phyloP scores from a whole-genome alignment of 35 echinoderm and acorn worm genomes.

The Strongylocentrotus purpuratus region DNA sequence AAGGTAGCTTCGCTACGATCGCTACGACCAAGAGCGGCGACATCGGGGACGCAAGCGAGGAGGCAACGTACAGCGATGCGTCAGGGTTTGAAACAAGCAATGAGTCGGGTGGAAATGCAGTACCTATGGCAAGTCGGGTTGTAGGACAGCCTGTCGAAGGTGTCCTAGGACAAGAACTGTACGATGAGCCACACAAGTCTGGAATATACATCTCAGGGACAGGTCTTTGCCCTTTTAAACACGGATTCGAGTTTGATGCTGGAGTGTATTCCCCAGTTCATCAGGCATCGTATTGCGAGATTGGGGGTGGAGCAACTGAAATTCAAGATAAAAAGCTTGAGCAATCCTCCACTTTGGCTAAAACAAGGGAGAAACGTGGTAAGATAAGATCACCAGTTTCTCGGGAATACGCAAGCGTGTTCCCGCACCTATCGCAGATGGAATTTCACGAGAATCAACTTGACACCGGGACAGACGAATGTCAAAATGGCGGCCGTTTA shows the following conservation, averaged over 20 bases:
- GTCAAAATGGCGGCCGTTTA: background rate
- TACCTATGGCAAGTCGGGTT: background rate
- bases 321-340: background rate
- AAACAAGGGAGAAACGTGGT: background rate
- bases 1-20: conserved; percentile 27
- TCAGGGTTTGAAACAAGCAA: background rate
- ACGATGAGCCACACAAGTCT: background rate
- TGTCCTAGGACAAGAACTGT: background rate
- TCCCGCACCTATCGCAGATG: background rate
- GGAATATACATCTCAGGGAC: background rate
- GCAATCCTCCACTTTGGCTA: too few species aligned
- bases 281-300: background rate
- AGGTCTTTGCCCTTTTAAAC: background rate
- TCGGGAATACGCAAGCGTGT: conserved; percentile 29
- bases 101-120: background rate
- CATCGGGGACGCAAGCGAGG: background rate
- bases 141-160: background rate
- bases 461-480: background rate
- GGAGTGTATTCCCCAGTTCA: conserved; percentile 29
- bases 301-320: background rate
- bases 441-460: background rate
- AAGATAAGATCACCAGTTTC: background rate
- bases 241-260: background rate
- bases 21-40: background rate
- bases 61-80: background rate